phyloP scores from a whole-genome alignment of 2,888 invertebrate genomes.

The Lithodes maja region DNA sequence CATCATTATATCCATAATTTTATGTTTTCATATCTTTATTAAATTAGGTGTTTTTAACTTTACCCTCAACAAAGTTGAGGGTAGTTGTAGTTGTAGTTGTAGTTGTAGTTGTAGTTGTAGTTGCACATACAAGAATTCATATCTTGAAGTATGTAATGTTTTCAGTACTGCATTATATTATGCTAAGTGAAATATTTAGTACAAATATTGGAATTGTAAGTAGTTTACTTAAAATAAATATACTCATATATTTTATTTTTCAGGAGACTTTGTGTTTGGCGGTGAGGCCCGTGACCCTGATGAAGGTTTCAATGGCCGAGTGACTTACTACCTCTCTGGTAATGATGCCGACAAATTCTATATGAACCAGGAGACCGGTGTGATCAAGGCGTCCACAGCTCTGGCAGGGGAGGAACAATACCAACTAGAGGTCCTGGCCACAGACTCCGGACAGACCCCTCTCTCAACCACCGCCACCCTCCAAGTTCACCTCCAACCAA shows the following conservation, averaged over 20 bases:
- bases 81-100: too few relatives aligned
- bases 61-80: too few relatives aligned
- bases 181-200: too few relatives aligned
- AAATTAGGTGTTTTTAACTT: too few relatives aligned
- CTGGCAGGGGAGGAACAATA: conserved; percentile 77
- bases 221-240: too few relatives aligned
- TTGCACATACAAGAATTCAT: too few relatives aligned
- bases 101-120: too few relatives aligned
- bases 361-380: conserved; percentile 88
- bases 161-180: too few relatives aligned
- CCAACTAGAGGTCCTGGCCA: conserved; percentile 79
- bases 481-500: conserved; percentile 84
- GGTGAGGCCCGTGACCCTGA: conserved; percentile 91
- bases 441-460: conserved; percentile 84
- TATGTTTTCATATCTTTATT: too few relatives aligned
- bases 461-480: conserved; percentile 85
- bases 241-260: conserved; percentile 7
- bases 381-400: conserved; percentile 86
- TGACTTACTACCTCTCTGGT: conserved; percentile 86
- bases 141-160: too few relatives aligned
- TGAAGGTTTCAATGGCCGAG: conserved; percentile 86
- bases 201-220: too few relatives aligned
- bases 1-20: too few relatives aligned
- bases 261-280: conserved; percentile 89
- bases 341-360: conserved; percentile 85